Percentiles rank a stretch among this genome's conserved stretches.
Conservation (phyloP, 2,797 vertebrate species). For the Paramormyrops hopkinsi region DNA sequence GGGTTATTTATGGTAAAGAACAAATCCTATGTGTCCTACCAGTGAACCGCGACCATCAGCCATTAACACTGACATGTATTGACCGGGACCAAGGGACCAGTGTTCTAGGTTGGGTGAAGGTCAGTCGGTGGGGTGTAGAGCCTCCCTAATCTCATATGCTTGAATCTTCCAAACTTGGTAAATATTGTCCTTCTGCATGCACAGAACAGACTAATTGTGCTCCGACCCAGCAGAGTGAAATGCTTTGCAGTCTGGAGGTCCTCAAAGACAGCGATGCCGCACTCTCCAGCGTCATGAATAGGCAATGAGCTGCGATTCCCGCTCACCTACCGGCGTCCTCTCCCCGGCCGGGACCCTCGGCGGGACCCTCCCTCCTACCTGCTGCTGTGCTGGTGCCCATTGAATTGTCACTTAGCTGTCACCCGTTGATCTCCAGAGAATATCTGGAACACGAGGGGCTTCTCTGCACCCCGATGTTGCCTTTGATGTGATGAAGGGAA, state of each 20-base stretch:
- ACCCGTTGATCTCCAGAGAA: constrained; percentile 33
- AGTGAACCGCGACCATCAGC: neutral
- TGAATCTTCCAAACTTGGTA: neutral
- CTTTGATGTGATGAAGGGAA: constrained; percentile 37
- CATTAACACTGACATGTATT: neutral
- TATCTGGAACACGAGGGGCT: neutral
- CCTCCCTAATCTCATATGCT: neutral
- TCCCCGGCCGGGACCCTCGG: neutral
- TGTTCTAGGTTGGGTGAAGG: neutral
- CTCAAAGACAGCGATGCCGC: neutral
- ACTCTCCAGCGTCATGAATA: constrained; percentile 22
- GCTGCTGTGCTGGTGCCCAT: constrained; percentile 8
- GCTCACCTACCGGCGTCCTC: neutral
- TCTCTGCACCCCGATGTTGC: constrained; percentile 26
- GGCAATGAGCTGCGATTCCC: constrained; percentile 21
- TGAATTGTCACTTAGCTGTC: constrained; percentile 36
- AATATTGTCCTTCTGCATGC: neutral
- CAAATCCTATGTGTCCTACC: constrained; percentile 2
- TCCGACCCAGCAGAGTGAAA: neutral
- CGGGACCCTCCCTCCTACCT: constrained; percentile 15
- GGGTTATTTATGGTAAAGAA: neutral
- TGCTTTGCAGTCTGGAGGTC: neutral
- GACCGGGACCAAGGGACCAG: neutral
- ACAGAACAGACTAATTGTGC: neutral
- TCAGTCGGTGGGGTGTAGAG: neutral